Percentiles rank a stretch among this genome's conserved stretches.
phyloP scores from a whole-genome alignment of 2,888 invertebrate genomes.

The Drosophila crucigera region DNA sequence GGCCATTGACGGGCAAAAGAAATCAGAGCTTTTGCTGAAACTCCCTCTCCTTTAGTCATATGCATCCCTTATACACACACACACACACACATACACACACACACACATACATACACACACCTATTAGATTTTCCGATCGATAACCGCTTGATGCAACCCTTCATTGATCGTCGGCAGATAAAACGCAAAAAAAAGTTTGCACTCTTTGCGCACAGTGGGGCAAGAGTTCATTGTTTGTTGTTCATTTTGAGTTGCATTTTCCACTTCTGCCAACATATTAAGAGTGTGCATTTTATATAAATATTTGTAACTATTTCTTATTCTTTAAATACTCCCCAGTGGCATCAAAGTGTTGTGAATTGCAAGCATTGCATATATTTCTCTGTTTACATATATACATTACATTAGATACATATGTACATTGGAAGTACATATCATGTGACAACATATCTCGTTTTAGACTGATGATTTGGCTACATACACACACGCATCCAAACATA shows the following conservation, averaged over 20 bases:
- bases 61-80: not conserved
- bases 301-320: not conserved
- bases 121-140: not conserved
- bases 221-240: not conserved
- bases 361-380: not conserved
- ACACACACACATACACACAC: not conserved
- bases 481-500: not conserved
- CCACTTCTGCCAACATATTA: not conserved
- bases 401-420: not conserved
- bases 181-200: not conserved
- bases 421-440: not conserved
- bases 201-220: slow-evolving; percentile 20
- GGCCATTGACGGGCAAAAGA: slow-evolving; percentile 18
- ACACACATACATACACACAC: not conserved
- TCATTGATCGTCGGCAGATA: slow-evolving; percentile 12
- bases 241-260: slow-evolving; percentile 13
- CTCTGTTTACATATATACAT: not conserved
- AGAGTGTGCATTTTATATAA: not conserved
- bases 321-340: not conserved
- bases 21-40: slow-evolving; percentile 5
- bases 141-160: slow-evolving; percentile 22
- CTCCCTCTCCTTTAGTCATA: not conserved
- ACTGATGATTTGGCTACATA: not conserved
- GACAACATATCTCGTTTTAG: slow-evolving; percentile 7
- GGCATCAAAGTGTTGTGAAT: not conserved